Evolutionary conservation across 2,113 vertebrate species (phyloP).

Genomic region (Anguilla japonica): DNA sequence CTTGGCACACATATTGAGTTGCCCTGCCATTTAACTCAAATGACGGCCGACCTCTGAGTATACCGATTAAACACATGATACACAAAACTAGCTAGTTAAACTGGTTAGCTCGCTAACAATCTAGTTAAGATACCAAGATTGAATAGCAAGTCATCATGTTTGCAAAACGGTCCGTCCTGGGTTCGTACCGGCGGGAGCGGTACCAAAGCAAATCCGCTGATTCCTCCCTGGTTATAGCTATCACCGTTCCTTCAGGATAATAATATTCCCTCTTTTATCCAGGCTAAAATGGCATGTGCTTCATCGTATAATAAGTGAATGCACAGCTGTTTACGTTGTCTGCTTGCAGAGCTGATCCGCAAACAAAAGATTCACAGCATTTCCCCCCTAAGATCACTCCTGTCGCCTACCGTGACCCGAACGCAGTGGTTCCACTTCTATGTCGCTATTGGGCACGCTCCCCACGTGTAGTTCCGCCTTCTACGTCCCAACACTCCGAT

Average conservation of each 20-base stretch:
- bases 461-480: constrained; percentile 19
- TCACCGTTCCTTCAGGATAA: neutral
- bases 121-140: neutral
- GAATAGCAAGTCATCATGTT: neutral
- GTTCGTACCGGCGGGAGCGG: constrained; percentile 13
- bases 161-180: neutral
- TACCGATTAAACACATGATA: neutral
- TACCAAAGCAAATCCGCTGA: neutral
- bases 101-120: neutral
- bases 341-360: neutral
- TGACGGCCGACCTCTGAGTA: neutral
- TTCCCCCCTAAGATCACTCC: constrained; percentile 21
- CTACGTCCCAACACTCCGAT: neutral
- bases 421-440: neutral
- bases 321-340: neutral
- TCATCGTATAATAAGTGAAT: neutral
- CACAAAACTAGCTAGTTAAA: neutral
- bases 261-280: constrained; percentile 2
- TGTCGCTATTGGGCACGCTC: constrained; percentile 9
- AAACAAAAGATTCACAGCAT: constrained; percentile 25
- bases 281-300: neutral
- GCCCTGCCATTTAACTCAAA: neutral
- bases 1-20: neutral
- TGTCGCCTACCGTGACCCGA: constrained; percentile 30
- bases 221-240: neutral